Base-by-base conservation (phyloP, 1,140 invertebrate species). In the Sinonovacula constricta region DNA sequence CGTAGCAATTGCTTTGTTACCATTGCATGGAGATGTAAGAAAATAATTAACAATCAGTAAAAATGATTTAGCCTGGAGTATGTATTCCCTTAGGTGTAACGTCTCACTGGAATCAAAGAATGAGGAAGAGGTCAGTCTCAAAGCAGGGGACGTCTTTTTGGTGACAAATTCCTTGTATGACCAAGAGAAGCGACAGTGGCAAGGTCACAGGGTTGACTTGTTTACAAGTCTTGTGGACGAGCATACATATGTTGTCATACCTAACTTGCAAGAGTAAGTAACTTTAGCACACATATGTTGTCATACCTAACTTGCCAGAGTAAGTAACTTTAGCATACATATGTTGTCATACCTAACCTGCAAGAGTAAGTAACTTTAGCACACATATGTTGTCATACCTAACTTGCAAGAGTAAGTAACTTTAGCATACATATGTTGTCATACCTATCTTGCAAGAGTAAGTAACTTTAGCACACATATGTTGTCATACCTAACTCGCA, bases 261-360 rank as follows among this genome's bases (percentile, higher is more conserved):
- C 68, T 31, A 70, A 70, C 54, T 56, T 56, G 22, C 68, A 59
- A 45, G 31, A 59, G 68, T 70, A 70, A 59, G 68, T 34, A n/a
- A n/a, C n/a, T n/a, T n/a, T n/a, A n/a, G n/a, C n/a, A n/a, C n/a
- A n/a, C n/a, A n/a, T n/a, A n/a, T n/a, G n/a, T n/a, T n/a, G n/a
- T n/a, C n/a, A n/a, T n/a, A n/a, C n/a, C n/a, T n/a, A n/a, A n/a
- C n/a, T n/a, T n/a, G n/a, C n/a, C n/a, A n/a, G n/a, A n/a, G n/a
- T n/a, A n/a, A n/a, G n/a, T n/a, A n/a, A n/a, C n/a, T n/a, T n/a
- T n/a, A n/a, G n/a, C n/a, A n/a, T n/a, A n/a, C n/a, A n/a, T n/a
- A n/a, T n/a, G n/a, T n/a, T n/a, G n/a, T n/a, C n/a, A n/a, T n/a
- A n/a, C n/a, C n/a, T n/a, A n/a, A n/a, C n/a, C n/a, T n/a, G n/a